Base-by-base conservation (phyloP, 1,140 invertebrate genomes). In the Telenomus remus region DNA sequence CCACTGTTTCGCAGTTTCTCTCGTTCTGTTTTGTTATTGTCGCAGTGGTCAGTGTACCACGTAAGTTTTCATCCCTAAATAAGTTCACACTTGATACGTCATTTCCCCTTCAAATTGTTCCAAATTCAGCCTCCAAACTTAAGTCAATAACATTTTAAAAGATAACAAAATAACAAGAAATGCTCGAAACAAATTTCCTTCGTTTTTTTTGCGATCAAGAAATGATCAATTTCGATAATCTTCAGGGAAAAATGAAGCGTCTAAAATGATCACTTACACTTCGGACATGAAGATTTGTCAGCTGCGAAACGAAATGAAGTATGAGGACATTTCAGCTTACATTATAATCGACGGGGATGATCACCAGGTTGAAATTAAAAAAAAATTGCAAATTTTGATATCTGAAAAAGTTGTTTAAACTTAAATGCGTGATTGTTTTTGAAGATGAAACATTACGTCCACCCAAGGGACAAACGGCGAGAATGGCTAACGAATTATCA, bases 401-500 rank as follows among this genome's bases (percentile, higher is more conserved):
- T 6, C 34, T 35, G 34, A 5, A 35, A 5, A 35, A 35, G 10
- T 35, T 35, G 5, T 6, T 6, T 6, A 35, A 35, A 6, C 34
- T 35, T 35, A 5, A 35, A 10, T 10, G 10, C 5, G 34, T 35
- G 5, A 35, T 35, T 35, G 5, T 35, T 11, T 39, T 39, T 39
- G 0, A 49, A 80, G 76, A 80, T 73, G 14, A 71, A 75, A 53
- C 37, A 76, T 13, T 78, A 68, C 15, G 61, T 78, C 5, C 66
- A 64, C 63, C 86, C 89, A 4, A 88, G 89, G 80, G 92, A 94
- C 80, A 82, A 89, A 70, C 84, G 92, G 60, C 84, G 92, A 57
- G 82, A 83, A 35, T 94, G 89, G 83, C 83, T 94, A 2, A 89
- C 89, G 53, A 90, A 91, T 10, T 94, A 94, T 80, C 88, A 86